Base-by-base conservation (phyloP, 2,797 vertebrate species). In the Chaenodraco wilsoni region DNA sequence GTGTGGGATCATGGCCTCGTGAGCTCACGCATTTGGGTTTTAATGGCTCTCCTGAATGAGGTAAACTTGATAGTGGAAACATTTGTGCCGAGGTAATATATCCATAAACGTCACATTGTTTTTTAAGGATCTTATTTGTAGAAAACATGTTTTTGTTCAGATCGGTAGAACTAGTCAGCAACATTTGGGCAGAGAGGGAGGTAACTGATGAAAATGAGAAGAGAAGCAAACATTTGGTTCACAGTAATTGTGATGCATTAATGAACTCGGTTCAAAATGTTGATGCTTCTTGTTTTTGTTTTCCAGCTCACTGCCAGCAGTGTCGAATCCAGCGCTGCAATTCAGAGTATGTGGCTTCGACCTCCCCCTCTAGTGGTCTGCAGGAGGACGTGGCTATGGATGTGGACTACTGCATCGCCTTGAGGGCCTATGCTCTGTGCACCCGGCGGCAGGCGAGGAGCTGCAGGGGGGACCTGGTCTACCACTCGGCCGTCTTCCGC, bases 241-340 rank as follows among this genome's bases (percentile, higher is more conserved):
- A 3, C 17, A n/a, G 14, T 37, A 37, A 37, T 37, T 37, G 33
- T 37, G 33, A 37, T 37, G 33, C 33, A 37, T 37, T 37, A 37
- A 37, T 37, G 33, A 37, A 37, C 33, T 37, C 33, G 2, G 33
- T 37, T 37, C 33, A 50, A 69, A 65, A 65, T 27, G 27, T 43
- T 79, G 7, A 86, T 3, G 9, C 10, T 23, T 3, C 9, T 46
- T 52, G 4, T 73, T 60, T 50, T 72, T 69, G 21, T 69, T 51
- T 82, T 82, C 3, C 88, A 96, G 95, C 86, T 74, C 90, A 90
- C 82, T 95, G 95, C 87, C 95, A 95, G 87, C 93, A 93, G 90
- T 96, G 95, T 86, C 92, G 93, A 69, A 96, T 96, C 73, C 95
- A 96, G 87, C 91, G 92, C 73, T 96, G 95, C 84, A 96, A 96